Evolutionary conservation across 1,140 invertebrate species (phyloP), one percentile per base, ranked within the genome.

Genomic region (Drosophila repletoides): DNA sequence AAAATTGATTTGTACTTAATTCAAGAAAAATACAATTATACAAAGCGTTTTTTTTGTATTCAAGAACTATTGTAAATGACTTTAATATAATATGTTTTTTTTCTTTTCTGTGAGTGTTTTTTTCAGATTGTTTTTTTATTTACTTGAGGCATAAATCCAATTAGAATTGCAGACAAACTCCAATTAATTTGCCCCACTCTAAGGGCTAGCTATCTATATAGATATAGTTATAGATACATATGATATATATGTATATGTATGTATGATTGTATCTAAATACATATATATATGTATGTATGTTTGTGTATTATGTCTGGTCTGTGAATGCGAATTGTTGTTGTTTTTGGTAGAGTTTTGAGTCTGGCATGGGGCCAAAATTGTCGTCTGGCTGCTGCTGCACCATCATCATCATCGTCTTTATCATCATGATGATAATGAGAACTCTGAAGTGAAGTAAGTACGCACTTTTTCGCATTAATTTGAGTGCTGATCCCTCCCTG

Each of bases 301-400:
- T 45, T 45, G 38, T 26, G 26, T 33, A 33, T 12, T 71, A 43
- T 72, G 55, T 46, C 45, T 58, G 38, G 75, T 34, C 70, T 63
- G 60, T 21, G 46, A 51, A 29, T 36, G 51, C 56, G 29, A 28
- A 7, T 15, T 29, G 24, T 48, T 46, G 53, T 36, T 33, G 53
- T 24, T 64, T 64, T 66, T 66, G 65, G 65, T 51, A 61, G 63
- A 75, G 76, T 67, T 59, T 33, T 40, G 45, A 70, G 63, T 70
- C 72, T 83, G 77, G 77, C 77, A 63, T 41, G 52, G 10, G 52
- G 79, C 77, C 77, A 83, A 52, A 55, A 55, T 49, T 55, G 26
- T 58, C 73, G 77, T 81, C 76, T 81, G 55, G 67, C 17, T 29
- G 22, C 40, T 21, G 43, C 65, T 40, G 22, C 19, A 26, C 12